Base-by-base conservation (phyloP, 2,797 vertebrate genomes). In the Sebastes paucispinis region DNA sequence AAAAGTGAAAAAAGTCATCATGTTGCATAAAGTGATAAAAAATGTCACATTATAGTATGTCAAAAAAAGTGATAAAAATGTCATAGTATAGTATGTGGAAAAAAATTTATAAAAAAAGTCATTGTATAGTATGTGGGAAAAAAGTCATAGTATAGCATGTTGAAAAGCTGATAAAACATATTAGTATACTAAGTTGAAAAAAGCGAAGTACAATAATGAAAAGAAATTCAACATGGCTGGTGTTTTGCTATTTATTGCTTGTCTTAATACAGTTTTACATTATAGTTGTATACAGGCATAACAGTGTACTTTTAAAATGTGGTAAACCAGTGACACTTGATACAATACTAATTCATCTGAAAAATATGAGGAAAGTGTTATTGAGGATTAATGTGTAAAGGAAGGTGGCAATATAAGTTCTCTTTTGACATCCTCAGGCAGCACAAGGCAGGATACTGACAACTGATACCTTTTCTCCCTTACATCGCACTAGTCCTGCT, bases 361-460 rank as follows among this genome's bases (percentile, higher is more conserved):
- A 32, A 62, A 65, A 22, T 8, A 34, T 9, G 1, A 20, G 14
- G 22, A 58, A 22, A 63, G 5, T 25, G 24, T 25, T 29, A 50
- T 7, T 16, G 4, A 67, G 6, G 16, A 70, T 69, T 34, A 8
- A 71, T 54, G 22, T 18, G 22, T 20, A 58, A 64, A 72, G 22
- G 13, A 77, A 22, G 16, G 4, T 50, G 32, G 32, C 63, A 10
- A 7, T 9, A 11, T 54, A 34, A 58, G 32, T 18, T 79, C 9
- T 25, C 2, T 18, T 5, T 47, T 57, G 22, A 36, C 13, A 25
- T 72, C 32, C 25, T 93, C 73, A 90, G 16, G 3, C 8, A 0
- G 81, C 13, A 9, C 97, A 98, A 22, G 97, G 93, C 50, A 67
- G 69, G 57, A 95, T 89, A 89, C 93, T 90, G 86, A 96, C 87